These are phyloP conservation scores for Chelonoidis abingdonii DNA, from an alignment of 2,113 vertebrate genomes.

Conservation along the genomic window DNA sequence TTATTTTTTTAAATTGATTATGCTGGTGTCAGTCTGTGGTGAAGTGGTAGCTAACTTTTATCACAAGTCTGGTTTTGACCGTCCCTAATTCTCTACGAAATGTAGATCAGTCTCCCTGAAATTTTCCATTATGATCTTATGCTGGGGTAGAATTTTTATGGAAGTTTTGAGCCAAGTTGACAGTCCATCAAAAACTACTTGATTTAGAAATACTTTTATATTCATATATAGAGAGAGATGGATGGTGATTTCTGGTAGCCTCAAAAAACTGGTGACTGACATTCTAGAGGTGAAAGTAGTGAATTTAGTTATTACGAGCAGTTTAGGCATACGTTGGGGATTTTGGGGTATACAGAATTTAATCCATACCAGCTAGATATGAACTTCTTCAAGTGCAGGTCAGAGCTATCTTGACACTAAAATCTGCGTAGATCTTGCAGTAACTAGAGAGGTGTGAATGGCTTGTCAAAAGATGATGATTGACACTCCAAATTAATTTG, in stretches of 20 bases:
- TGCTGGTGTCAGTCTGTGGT: not conserved
- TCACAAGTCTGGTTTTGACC: too few relatives aligned
- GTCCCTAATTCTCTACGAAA: not conserved
- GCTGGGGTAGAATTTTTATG: not conserved
- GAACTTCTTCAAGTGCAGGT: not conserved
- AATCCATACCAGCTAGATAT: not conserved
- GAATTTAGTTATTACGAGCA: not conserved
- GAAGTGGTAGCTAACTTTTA: not conserved
- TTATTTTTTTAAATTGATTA: not conserved
- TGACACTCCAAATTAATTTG: not conserved
- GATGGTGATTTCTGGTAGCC: not conserved
- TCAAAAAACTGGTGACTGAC: not conserved
- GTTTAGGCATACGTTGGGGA: not conserved
- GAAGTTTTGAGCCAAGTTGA: not conserved
- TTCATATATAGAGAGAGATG: too few relatives aligned
- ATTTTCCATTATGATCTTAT: not conserved
- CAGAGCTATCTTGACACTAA: not conserved
- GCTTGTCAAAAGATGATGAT: not conserved
- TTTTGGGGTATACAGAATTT: not conserved
- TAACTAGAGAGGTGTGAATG: not conserved
- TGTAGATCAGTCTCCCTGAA: not conserved
- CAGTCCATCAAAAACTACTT: not conserved
- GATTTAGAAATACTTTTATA: not conserved
- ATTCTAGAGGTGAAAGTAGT: not conserved
- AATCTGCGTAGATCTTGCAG: not conserved